Conservation (phyloP, 2,888 invertebrate species). For the Sinelater perroti region DNA sequence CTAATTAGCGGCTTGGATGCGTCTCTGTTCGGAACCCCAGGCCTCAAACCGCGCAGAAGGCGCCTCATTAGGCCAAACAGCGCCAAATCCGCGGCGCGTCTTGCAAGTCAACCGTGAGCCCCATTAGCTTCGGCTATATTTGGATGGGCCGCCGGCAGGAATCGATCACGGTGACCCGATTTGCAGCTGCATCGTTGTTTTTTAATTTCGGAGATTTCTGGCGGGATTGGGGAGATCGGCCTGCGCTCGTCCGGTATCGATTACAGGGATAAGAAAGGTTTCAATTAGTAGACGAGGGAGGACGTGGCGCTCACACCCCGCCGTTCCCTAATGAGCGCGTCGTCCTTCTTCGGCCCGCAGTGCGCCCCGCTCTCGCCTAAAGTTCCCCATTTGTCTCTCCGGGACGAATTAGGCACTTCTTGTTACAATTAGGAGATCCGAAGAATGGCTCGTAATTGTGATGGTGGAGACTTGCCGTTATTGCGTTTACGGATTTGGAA, state of each 20-base stretch:
- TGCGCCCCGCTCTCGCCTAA: conserved; percentile 31
- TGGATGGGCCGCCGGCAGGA: conserved; percentile 7
- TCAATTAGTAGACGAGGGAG: conserved; percentile 32
- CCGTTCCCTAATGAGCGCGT: conserved; percentile 36
- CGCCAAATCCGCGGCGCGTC: conserved; percentile 7
- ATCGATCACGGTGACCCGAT: conserved; percentile 27
- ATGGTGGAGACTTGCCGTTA: conserved; percentile 13
- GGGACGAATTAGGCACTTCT: conserved; percentile 36
- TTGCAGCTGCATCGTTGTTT: conserved; percentile 23
- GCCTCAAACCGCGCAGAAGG: conserved; percentile 8
- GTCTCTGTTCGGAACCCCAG: conserved; percentile 6
- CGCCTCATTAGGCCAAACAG: conserved; percentile 6
- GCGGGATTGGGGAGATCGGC: conserved; percentile 29
- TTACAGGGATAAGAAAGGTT: conserved; percentile 29
- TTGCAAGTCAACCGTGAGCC: neutral
- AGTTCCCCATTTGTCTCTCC: conserved; percentile 34
- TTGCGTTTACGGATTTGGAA: conserved; percentile 14
- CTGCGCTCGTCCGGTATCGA: conserved; percentile 24
- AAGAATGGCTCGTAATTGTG: conserved; percentile 30
- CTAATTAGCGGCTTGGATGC: conserved; percentile 3
- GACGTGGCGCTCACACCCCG: conserved; percentile 30
- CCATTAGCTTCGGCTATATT: conserved; percentile 24
- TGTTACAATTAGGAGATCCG: conserved; percentile 34
- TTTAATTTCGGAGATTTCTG: conserved; percentile 24
- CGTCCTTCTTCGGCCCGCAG: conserved; percentile 29